These are phyloP conservation scores for Nibea coibor DNA, from an alignment of 2,113 vertebrate species.

Conservation along the genomic window DNA sequence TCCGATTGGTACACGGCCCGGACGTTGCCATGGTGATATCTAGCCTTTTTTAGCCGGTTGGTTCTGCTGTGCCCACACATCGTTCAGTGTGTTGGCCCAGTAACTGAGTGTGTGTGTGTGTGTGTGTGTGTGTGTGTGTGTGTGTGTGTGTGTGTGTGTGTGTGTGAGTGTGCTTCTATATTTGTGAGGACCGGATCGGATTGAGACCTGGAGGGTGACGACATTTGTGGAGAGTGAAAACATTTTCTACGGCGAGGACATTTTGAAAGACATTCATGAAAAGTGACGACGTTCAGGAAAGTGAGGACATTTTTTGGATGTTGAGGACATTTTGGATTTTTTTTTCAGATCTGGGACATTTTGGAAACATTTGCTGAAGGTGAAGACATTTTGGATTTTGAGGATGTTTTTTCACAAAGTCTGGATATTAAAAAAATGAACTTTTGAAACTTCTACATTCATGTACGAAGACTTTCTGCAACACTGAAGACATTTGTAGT, in stretches of 20 bases:
- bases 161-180: neutral
- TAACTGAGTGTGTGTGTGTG: constrained; percentile 27
- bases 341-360: no score
- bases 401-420: no score
- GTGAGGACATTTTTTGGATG: no score
- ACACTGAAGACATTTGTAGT: no score
- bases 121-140: constrained; percentile 27
- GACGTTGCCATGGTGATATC: constrained; percentile 74
- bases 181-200: constrained; percentile 11
- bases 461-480: no score
- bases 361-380: neutral
- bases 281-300: no score
- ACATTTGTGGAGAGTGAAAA: neutral
- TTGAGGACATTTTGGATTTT: no score
- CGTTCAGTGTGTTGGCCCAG: constrained; percentile 44
- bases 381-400: neutral
- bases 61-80: constrained; percentile 70
- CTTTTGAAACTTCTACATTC: no score
- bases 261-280: neutral
- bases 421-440: no score
- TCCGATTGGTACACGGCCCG: constrained; percentile 69
- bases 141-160: constrained; percentile 23
- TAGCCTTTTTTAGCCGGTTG: constrained; percentile 68
- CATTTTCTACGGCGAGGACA: neutral
- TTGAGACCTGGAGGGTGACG: neutral